Evolutionary conservation across 2,888 invertebrate species (phyloP).

Genomic region (Nematopogon swammerdamellus): DNA sequence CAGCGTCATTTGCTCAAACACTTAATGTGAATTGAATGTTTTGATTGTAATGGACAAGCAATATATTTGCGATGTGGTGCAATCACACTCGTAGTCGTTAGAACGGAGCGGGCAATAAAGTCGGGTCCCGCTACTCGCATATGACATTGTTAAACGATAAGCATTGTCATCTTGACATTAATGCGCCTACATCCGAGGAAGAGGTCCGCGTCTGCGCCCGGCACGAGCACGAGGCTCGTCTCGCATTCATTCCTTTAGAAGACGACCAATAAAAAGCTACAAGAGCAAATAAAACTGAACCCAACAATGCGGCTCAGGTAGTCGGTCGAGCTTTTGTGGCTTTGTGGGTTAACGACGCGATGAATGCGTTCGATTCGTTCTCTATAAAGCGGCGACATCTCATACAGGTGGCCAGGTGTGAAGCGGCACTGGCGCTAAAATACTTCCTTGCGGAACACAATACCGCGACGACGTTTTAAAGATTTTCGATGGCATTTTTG

Average conservation of each 20-base stretch:
- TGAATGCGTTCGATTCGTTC: constrained; percentile 19
- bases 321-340: constrained; percentile 22
- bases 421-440: background rate
- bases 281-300: background rate
- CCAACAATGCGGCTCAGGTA: constrained; percentile 27
- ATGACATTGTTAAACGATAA: constrained; percentile 26
- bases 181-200: constrained; percentile 9
- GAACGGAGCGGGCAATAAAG: background rate
- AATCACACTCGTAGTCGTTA: too few species aligned
- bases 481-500: background rate
- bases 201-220: background rate
- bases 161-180: constrained; percentile 37
- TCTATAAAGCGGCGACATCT: background rate
- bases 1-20: too few species aligned
- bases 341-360: constrained; percentile 44
- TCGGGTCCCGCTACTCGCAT: constrained; percentile 13
- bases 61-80: too few species aligned
- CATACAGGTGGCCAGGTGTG: background rate
- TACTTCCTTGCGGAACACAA: background rate
- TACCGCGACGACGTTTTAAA: too few species aligned
- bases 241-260: background rate
- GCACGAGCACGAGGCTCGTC: background rate
- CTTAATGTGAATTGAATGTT: too few species aligned
- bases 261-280: background rate
- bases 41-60: too few species aligned